Base-by-base conservation (phyloP, 2,797 vertebrate genomes). In the Sebastes matsubarae region DNA sequence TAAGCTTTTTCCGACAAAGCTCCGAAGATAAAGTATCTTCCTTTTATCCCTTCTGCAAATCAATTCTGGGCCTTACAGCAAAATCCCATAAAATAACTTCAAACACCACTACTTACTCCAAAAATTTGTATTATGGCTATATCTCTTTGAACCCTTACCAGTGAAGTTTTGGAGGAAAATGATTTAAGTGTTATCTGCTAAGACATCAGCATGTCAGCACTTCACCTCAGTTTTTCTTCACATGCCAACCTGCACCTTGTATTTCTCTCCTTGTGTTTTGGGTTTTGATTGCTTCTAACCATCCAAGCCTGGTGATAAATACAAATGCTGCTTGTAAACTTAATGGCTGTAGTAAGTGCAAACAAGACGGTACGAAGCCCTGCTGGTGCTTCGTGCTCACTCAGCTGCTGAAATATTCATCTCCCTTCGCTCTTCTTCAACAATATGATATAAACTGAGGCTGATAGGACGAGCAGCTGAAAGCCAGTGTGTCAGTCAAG, bases 21-120 rank as follows among this genome's bases (percentile, higher is more conserved):
- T 98, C 98, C 96, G 96, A 98, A 99, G 98, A 98, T 99, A 98
- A 99, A 98, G 98, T 98, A 98, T 97, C 97, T 97, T 97, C 96
- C 98, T 99, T 99, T 99, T 98, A 99, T 99, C 98, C 98, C 97
- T 93, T 92, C 97, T 96, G 97, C 97, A 98, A 99, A 99, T 99
- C 98, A 99, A 99, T 99, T 97, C 97, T 96, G 97, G 94, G 97
- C 98, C 98, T 99, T 97, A 98, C 96, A 99, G 98, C 98, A 96
- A 99, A 99, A 99, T 99, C 98, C 98, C 98, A 99, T 99, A 99
- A 99, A 99, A 97, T 98, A 98, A 98, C 98, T 99, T 99, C 98
- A 99, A 99, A 99, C 98, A 97, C 95, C 71, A 95, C 96, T 99
- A 98, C 98, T 99, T 99, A 99, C 97, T 98, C 97, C 97, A 96